Evolutionary conservation across 2,888 invertebrate genomes (phyloP), one percentile per base, ranked within the genome.

Genomic region (Lasioglossum marginatum): DNA sequence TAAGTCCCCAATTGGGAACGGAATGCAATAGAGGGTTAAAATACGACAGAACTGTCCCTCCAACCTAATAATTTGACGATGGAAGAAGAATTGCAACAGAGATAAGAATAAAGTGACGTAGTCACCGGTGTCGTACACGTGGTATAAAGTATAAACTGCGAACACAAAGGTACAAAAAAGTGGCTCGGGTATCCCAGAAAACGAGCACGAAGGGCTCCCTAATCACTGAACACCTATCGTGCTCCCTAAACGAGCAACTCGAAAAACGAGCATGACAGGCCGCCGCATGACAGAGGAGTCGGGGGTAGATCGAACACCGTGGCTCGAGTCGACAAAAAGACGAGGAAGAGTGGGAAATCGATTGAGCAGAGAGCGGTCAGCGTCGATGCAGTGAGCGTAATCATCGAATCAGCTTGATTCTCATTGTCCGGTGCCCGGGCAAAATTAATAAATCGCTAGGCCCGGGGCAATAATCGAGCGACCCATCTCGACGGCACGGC

Each of bases 391-490:
- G 34, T 37, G 68, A 76, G 73, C 71, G 83, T 83, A 83, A 87
- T 87, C 84, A 75, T 79, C 84, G 78, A 87, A 83, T 81, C 60
- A 73, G 68, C 52, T 78, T 79, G 60, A 83, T 71, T 68, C 73
- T 79, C 72, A 85, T 85, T 84, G 85, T 81, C 70, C 85, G 70
- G 74, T 73, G 80, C 73, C 48, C 80, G 45, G 85, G 70, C 68
- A 63, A 85, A 85, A 85, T 86, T 86, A 86, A 85, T 85, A 86
- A 86, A 85, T 86, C 77, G 85, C 72, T 52, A 12, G 12, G 57
- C 57, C 75, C 52, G 3, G 52, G 48, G 68, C 80, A 78, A 83
- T 78, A 83, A 83, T 83, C 87, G 77, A 63, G 40, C 75, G 77
- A 71, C 80, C 79, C 79, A 81, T 81, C 88, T 85, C 80, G 88